Evolutionary conservation across 1,140 invertebrate genomes (phyloP).

Genomic region (Caenorhabditis remanei): DNA sequence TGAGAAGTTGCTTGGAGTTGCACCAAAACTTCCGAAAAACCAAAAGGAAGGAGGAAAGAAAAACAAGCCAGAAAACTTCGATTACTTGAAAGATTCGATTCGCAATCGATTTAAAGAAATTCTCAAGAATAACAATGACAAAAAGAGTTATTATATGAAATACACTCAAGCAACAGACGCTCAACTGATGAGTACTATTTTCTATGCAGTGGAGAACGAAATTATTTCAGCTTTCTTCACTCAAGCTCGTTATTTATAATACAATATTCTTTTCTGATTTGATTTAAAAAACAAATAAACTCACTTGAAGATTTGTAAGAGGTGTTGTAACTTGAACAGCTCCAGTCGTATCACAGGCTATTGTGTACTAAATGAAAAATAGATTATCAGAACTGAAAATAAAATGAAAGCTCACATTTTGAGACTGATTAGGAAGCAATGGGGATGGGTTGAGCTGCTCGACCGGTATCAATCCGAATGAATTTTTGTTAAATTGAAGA

Average conservation of each 20-base stretch:
- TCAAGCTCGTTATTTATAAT: conserved; percentile 44
- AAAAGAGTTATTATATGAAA: conserved; percentile 60
- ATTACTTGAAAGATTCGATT: conserved; percentile 64
- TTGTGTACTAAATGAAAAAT: background rate
- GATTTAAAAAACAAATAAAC: conserved; percentile 16
- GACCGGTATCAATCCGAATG: conserved; percentile 89
- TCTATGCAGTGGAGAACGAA: conserved; percentile 68
- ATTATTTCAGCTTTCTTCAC: conserved; percentile 56
- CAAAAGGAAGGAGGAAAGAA: conserved; percentile 25
- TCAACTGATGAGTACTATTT: conserved; percentile 72
- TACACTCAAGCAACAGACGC: conserved; percentile 72
- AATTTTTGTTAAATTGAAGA: conserved; percentile 98
- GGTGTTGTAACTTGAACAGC: conserved; percentile 98
- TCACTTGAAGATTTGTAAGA: conserved; percentile 90
- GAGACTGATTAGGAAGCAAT: conserved; percentile 86
- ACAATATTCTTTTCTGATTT: background rate
- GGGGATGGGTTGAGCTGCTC: conserved; percentile 84
- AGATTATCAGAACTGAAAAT: background rate
- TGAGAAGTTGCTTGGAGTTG: conserved; percentile 35
- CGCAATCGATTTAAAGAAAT: conserved; percentile 66
- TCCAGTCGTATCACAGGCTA: conserved; percentile 45
- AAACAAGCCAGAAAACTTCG: conserved; percentile 62
- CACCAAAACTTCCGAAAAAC: conserved; percentile 22
- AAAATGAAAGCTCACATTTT: conserved; percentile 26
- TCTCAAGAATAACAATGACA: conserved; percentile 55